phyloP scores from a whole-genome alignment of 2,888 invertebrate genomes.

The Sicus ferrugineus region DNA sequence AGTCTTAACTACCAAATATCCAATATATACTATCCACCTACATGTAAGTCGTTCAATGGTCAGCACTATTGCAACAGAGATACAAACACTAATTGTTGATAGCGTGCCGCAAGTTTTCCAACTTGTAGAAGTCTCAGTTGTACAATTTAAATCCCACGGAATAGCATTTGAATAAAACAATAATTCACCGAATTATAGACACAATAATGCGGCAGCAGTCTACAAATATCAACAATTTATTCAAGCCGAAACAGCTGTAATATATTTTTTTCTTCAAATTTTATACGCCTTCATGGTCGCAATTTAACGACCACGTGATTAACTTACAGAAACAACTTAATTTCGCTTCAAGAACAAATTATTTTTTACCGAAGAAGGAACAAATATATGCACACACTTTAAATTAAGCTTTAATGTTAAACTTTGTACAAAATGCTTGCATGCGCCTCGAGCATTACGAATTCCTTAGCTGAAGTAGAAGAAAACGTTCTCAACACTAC shows the following conservation, averaged over 20 bases:
- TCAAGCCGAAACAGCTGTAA: conserved; percentile 11
- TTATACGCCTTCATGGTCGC: conserved; percentile 34
- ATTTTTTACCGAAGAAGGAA: too few relatives aligned
- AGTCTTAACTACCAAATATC: conserved; percentile 1
- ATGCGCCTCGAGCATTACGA: too few relatives aligned
- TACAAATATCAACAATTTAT: conserved; percentile 1
- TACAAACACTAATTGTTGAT: neutral
- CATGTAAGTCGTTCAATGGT: conserved; percentile 2
- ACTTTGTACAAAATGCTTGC: too few relatives aligned
- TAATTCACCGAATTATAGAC: conserved; percentile 8
- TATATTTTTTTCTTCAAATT: conserved; percentile 20
- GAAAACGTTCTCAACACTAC: too few relatives aligned
- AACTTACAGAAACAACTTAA: conserved; percentile 6
- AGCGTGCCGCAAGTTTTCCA: conserved; percentile 5
- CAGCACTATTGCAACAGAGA: neutral
- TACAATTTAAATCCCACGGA: conserved; percentile 22
- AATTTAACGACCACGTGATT: conserved; percentile 7
- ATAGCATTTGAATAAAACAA: conserved; percentile 9
- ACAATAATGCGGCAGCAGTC: conserved; percentile 13
- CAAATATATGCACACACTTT: too few relatives aligned
- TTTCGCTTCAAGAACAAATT: too few relatives aligned
- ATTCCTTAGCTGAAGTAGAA: too few relatives aligned
- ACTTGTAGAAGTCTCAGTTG: neutral
- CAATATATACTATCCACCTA: neutral
- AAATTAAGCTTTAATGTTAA: too few relatives aligned